Evolutionary conservation across 2,113 vertebrate genomes (phyloP).

Genomic region (Callipepla squamata): DNA sequence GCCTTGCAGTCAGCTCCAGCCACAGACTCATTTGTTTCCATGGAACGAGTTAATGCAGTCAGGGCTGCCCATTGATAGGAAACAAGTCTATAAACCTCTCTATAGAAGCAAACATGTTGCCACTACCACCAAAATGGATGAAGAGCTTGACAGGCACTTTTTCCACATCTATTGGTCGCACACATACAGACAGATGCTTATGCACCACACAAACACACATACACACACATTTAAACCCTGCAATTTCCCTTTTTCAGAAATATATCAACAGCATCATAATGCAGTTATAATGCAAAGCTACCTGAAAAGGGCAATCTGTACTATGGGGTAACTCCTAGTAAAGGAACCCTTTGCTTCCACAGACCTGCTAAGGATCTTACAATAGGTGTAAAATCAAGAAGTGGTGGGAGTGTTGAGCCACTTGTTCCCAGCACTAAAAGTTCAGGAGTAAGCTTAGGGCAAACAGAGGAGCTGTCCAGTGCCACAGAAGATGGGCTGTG

Average conservation of each 20-base stretch:
- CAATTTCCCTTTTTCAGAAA: not conserved
- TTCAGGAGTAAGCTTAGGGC: not conserved
- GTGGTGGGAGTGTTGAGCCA: not conserved
- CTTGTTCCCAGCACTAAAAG: not conserved
- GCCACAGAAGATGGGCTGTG: not conserved
- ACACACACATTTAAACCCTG: not conserved
- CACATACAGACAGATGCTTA: not conserved
- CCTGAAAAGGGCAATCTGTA: not conserved
- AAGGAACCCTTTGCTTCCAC: not conserved
- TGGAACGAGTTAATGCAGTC: constrained; percentile 44
- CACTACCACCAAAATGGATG: constrained; percentile 17
- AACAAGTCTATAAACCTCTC: constrained; percentile 9
- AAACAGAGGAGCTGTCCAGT: not conserved
- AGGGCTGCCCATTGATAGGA: constrained; percentile 20
- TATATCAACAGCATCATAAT: not conserved
- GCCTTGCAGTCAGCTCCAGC: constrained; percentile 50
- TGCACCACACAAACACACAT: not conserved
- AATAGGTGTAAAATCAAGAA: not conserved
- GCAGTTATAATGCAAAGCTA: not conserved
- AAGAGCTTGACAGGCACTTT: not conserved
- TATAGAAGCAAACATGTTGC: not conserved
- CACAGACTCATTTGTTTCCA: constrained; percentile 51
- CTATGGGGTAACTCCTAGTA: not conserved
- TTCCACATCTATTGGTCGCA: not conserved
- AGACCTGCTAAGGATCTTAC: not conserved